A percentile compares a stretch with the other conserved stretches of the same genome.
Evolutionary conservation across 2,113 vertebrate species (phyloP).

Genomic region (Brachyhypopomus occidentalis): DNA sequence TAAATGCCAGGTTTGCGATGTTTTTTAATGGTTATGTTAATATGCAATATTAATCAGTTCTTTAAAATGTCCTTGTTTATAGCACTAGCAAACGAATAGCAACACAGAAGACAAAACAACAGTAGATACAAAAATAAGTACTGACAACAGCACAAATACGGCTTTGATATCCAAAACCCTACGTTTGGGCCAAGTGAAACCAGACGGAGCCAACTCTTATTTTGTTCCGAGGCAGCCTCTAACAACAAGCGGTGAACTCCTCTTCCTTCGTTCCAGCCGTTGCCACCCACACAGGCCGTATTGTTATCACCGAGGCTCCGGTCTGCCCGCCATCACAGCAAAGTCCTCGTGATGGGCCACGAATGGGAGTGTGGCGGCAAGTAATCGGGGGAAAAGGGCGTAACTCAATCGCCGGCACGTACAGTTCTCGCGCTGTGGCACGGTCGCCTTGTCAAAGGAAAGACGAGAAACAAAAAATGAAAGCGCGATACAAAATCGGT

Average conservation of each 20-base stretch:
- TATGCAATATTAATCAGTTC: too few relatives aligned
- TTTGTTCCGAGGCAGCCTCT: constrained; percentile 31
- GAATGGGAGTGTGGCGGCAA: constrained; percentile 54
- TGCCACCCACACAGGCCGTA: constrained; percentile 46
- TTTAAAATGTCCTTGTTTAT: neutral
- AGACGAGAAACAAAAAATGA: neutral
- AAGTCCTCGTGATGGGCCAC: constrained; percentile 51
- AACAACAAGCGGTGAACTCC: constrained; percentile 45
- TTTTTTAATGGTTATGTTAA: too few relatives aligned
- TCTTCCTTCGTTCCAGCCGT: constrained; percentile 22
- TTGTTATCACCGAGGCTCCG: constrained; percentile 59
- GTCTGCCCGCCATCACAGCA: constrained; percentile 58
- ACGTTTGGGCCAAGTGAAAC: constrained; percentile 44
- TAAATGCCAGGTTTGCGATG: neutral
- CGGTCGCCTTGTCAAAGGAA: neutral
- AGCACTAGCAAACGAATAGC: constrained; percentile 28
- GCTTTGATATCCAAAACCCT: constrained; percentile 49
- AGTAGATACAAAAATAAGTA: constrained; percentile 39
- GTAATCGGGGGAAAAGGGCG: constrained; percentile 49
- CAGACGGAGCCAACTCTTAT: constrained; percentile 44
- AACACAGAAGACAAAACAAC: constrained; percentile 44
- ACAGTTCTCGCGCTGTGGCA: constrained; percentile 35
- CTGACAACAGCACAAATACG: constrained; percentile 47
- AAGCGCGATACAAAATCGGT: neutral
- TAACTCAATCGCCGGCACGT: constrained; percentile 46